Conservation (phyloP, 2,797 vertebrate genomes). For the Acomys russatus region DNA sequence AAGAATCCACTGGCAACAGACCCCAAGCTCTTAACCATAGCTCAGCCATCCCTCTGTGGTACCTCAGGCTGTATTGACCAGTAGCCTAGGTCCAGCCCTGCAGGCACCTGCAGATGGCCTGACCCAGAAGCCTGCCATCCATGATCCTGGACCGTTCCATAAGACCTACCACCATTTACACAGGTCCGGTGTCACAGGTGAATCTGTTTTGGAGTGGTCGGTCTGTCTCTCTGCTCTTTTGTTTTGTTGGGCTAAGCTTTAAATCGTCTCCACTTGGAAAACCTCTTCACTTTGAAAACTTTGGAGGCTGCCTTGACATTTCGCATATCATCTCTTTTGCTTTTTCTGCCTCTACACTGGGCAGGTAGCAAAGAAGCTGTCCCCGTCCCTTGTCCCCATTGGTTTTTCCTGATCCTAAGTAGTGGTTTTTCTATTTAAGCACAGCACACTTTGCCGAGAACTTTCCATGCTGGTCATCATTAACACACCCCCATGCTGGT, state of each 20-base stretch:
- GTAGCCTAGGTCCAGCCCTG: neutral
- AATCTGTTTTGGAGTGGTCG: neutral
- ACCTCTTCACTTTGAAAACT: neutral
- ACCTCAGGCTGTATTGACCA: neutral
- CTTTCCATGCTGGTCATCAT: neutral
- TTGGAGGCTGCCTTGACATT: neutral
- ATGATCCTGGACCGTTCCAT: neutral
- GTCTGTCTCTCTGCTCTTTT: too few relatives aligned
- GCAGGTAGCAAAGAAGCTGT: neutral
- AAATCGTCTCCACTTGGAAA: neutral
- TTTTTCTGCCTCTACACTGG: neutral
- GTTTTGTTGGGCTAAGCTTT: neutral
- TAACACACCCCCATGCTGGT: neutral
- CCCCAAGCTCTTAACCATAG: neutral
- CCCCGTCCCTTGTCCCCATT: neutral
- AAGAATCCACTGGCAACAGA: too few relatives aligned
- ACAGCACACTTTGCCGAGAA: neutral
- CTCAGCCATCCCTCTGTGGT: neutral
- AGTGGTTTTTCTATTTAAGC: neutral
- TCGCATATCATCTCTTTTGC: neutral
- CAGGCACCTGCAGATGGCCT: neutral
- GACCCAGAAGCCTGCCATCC: neutral
- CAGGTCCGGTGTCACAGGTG: neutral
- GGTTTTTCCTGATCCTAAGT: neutral
- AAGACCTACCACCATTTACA: too few relatives aligned